Evolutionary conservation across 37 sponge, comb jelly and placozoan species (phyloP).

Genomic region (Mnemiopsis leidyi): DNA sequence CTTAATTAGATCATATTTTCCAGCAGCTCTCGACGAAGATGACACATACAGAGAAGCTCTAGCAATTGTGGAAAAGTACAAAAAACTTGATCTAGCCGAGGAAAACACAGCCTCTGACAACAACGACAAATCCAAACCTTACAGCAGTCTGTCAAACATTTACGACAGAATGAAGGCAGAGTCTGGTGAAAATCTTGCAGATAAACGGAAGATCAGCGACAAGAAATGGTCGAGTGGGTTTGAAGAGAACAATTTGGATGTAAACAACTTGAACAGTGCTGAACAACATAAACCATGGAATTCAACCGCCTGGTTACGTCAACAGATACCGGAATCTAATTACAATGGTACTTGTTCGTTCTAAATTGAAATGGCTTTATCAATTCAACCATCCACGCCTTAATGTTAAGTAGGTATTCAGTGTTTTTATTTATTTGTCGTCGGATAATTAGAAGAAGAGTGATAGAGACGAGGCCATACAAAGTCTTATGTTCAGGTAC

Average conservation of each 20-base stretch:
- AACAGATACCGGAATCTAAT: not conserved
- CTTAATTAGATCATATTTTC: too few species aligned
- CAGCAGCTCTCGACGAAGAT: constrained; percentile 12
- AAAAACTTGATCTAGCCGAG: not conserved
- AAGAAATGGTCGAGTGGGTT: constrained; percentile 12
- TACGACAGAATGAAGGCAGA: constrained; percentile 10
- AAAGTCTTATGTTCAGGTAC: too few species aligned
- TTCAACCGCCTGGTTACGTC: not conserved
- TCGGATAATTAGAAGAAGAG: too few species aligned
- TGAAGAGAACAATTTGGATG: not conserved
- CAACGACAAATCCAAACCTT: not conserved
- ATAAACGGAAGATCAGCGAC: not conserved
- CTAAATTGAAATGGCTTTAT: too few species aligned
- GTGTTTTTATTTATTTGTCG: too few species aligned
- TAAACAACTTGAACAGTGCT: not conserved
- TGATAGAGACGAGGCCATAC: too few species aligned
- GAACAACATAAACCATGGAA: not conserved
- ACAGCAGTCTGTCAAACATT: not conserved
- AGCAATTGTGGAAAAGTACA: constrained; percentile 62
- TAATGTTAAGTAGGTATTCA: too few species aligned
- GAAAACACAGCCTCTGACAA: not conserved
- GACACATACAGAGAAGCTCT: constrained; percentile 62
- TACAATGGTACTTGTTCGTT: not conserved
- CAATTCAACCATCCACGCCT: too few species aligned
- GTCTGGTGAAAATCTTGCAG: not conserved